These are phyloP conservation scores for Netelia fuscicornis DNA, from an alignment of 2,888 invertebrate genomes.

Conservation along the genomic window DNA sequence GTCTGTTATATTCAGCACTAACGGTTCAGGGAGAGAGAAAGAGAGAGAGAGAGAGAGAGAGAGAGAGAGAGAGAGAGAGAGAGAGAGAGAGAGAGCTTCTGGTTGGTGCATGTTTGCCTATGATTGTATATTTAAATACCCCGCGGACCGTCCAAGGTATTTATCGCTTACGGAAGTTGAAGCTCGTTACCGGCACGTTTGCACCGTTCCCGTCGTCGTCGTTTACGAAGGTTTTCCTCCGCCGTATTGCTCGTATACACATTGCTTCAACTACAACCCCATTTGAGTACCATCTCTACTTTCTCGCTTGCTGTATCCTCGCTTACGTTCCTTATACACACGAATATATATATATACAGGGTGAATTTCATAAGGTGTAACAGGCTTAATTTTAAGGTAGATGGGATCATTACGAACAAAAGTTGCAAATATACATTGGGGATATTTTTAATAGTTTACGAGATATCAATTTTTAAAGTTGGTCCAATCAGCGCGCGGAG, in stretches of 20 bases:
- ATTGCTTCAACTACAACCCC: background rate
- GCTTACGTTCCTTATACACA: constrained; percentile 58
- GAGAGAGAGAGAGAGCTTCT: constrained; percentile 2
- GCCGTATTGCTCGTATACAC: background rate
- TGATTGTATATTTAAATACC: constrained; percentile 17
- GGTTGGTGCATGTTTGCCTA: background rate
- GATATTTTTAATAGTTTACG: too few species aligned
- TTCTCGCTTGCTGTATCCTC: constrained; percentile 33
- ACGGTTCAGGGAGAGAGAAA: too few species aligned
- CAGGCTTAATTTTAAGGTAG: too few species aligned
- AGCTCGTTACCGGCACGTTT: constrained; percentile 63
- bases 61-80: too few species aligned
- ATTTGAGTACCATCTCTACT: constrained; percentile 8
- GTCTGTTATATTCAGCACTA: too few species aligned
- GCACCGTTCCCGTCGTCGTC: constrained; percentile 64
- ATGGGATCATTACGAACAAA: too few species aligned
- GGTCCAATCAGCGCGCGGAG: too few species aligned
- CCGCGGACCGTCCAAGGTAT: constrained; percentile 66
- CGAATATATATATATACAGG: background rate
- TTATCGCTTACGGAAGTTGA: constrained; percentile 76
- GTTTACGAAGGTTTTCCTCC: constrained; percentile 60
- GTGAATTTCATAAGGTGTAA: too few species aligned
- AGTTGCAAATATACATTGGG: too few species aligned
- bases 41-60: background rate
- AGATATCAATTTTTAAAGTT: too few species aligned